Percentiles rank a stretch among this genome's conserved stretches.
phyloP scores from a whole-genome alignment of 2,113 vertebrate species.

The Tyrannus savana region DNA sequence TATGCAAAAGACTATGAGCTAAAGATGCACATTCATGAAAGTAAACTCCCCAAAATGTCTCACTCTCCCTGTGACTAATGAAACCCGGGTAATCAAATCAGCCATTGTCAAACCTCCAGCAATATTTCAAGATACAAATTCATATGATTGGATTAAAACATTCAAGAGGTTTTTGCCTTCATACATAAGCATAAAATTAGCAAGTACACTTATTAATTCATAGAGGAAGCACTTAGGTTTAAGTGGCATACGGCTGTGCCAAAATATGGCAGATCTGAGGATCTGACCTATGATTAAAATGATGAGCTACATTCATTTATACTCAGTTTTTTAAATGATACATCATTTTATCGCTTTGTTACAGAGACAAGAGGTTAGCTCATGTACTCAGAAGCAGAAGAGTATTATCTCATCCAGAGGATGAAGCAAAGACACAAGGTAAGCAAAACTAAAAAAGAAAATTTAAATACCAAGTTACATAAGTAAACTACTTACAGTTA shows the following conservation, averaged over 20 bases:
- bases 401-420: slow-evolving; percentile 59
- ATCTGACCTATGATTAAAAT: slow-evolving; percentile 50
- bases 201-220: slow-evolving; percentile 16
- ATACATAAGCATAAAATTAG: slow-evolving; percentile 17
- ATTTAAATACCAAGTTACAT: neutral
- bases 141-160: slow-evolving; percentile 7
- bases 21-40: neutral
- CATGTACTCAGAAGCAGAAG: neutral
- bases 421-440: slow-evolving; percentile 33
- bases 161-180: slow-evolving; percentile 30
- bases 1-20: neutral
- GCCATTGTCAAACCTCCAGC: neutral
- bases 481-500: slow-evolving; percentile 31
- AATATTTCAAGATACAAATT: neutral
- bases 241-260: slow-evolving; percentile 3
- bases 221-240: slow-evolving; percentile 9
- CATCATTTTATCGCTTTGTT: slow-evolving; percentile 36
- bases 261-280: slow-evolving; percentile 21
- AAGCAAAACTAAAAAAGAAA: neutral
- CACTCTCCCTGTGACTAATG: neutral
- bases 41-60: neutral
- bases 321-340: neutral
- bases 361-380: slow-evolving; percentile 64
- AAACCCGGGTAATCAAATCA: slow-evolving; percentile 2
- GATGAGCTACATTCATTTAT: slow-evolving; percentile 25